phyloP scores from a whole-genome alignment of 2,888 invertebrate genomes.

The Blastobasis lacticolella region DNA sequence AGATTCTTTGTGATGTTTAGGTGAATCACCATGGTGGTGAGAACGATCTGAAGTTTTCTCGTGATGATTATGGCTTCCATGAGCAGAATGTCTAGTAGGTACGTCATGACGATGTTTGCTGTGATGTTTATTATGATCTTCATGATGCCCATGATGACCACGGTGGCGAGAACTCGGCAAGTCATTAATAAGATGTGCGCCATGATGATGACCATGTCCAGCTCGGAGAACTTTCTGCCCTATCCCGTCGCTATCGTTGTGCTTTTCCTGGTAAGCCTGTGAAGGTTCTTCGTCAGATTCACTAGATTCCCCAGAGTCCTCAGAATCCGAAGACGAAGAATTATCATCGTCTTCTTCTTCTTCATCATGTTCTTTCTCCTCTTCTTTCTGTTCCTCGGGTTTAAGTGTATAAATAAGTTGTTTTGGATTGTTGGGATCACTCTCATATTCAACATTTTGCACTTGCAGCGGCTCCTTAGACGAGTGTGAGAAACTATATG shows the following conservation, averaged over 20 bases:
- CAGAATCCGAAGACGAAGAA: background rate
- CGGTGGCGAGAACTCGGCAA: too few relatives aligned
- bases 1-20: background rate
- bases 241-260: too few relatives aligned
- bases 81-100: background rate
- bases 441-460: slow-evolving; percentile 36
- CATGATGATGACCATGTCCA: too few relatives aligned
- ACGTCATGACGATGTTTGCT: slow-evolving; percentile 3
- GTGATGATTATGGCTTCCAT: background rate
- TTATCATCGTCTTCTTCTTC: slow-evolving; percentile 7
- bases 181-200: too few relatives aligned
- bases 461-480: slow-evolving; percentile 36
- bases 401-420: slow-evolving; percentile 42
- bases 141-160: too few relatives aligned
- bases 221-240: too few relatives aligned
- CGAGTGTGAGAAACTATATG: slow-evolving; percentile 38
- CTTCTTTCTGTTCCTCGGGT: slow-evolving; percentile 26
- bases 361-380: slow-evolving; percentile 17
- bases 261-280: background rate
- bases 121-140: too few relatives aligned
- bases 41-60: background rate
- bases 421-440: slow-evolving; percentile 34
- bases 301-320: background rate
- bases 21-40: background rate
- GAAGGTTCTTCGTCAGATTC: slow-evolving; percentile 21